A percentile compares a stretch with the other conserved stretches of the same genome.
Conservation (phyloP, 2,888 invertebrate genomes). For the Metopia argyrocephala region DNA sequence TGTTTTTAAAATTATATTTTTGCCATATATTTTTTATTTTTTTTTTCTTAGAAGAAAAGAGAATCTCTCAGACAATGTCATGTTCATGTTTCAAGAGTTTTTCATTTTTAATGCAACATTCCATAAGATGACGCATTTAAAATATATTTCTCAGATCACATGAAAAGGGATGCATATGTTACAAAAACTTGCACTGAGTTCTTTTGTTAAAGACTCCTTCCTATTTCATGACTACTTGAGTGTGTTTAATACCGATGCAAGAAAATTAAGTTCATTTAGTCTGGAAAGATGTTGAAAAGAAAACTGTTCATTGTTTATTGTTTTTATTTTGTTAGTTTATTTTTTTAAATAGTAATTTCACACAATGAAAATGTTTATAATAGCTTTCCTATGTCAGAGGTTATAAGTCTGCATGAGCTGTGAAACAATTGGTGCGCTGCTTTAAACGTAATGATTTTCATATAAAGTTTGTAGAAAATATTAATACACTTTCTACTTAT, state of each 20-base stretch:
- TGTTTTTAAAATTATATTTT: too few species aligned
- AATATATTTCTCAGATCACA: neutral
- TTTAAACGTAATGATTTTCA: too few species aligned
- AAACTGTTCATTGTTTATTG: neutral
- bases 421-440: neutral
- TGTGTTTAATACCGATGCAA: neutral
- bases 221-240: neutral
- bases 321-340: neutral
- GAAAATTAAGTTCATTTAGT: slow-evolving; percentile 19
- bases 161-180: slow-evolving; percentile 11
- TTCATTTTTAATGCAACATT: slow-evolving; percentile 4
- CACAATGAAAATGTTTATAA: slow-evolving; percentile 13
- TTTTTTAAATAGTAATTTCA: neutral
- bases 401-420: too few species aligned
- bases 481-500: too few species aligned
- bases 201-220: neutral
- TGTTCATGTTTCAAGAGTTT: slow-evolving; percentile 20
- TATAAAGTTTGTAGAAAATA: too few species aligned
- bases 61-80: slow-evolving; percentile 16
- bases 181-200: neutral
- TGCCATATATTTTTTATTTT: too few species aligned
- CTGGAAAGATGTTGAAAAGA: neutral
- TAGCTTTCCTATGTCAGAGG: slow-evolving; percentile 18
- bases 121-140: neutral
- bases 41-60: too few species aligned